Percentiles rank a stretch among this genome's conserved stretches.
These are phyloP conservation scores for Drosophila nannoptera DNA, from an alignment of 1,140 invertebrate species.

Conservation along the genomic window DNA sequence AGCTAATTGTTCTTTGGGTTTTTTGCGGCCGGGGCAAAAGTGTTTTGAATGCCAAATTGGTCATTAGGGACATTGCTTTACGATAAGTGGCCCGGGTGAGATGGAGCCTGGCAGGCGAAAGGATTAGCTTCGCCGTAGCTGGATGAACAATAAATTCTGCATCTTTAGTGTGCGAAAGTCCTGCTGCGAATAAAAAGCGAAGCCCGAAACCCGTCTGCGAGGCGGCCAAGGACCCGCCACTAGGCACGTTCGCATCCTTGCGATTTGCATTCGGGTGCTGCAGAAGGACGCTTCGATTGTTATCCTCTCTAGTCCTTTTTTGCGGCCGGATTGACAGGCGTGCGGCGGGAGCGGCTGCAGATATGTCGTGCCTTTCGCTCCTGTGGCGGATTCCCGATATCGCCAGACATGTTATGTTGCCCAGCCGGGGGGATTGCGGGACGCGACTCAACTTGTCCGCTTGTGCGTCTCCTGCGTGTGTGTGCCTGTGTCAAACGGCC, in stretches of 20 bases:
- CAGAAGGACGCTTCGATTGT: slow-evolving; percentile 49
- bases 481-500: slow-evolving; percentile 66
- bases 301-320: slow-evolving; percentile 44
- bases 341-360: slow-evolving; percentile 47
- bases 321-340: slow-evolving; percentile 56
- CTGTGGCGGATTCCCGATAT: slow-evolving; percentile 42
- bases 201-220: slow-evolving; percentile 5
- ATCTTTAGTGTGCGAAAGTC: slow-evolving; percentile 2
- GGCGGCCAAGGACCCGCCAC: slow-evolving; percentile 17
- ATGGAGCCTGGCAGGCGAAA: slow-evolving; percentile 6
- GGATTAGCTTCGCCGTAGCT: slow-evolving; percentile 62
- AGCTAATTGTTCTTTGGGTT: neutral
- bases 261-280: slow-evolving; percentile 57
- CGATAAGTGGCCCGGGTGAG: slow-evolving; percentile 22
- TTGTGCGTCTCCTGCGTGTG: slow-evolving; percentile 52
- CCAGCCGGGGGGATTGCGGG: slow-evolving; percentile 45
- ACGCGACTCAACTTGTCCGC: slow-evolving; percentile 64
- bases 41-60: slow-evolving; percentile 24
- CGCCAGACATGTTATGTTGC: slow-evolving; percentile 52
- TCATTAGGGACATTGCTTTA: slow-evolving; percentile 32
- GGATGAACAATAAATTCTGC: slow-evolving; percentile 64
- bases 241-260: slow-evolving; percentile 59
- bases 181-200: neutral
- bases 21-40: neutral
- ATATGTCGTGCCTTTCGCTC: too few species aligned